Evolutionary conservation across 2,888 invertebrate species (phyloP), one percentile per base, ranked within the genome.

Genomic region (Torymus aiolomorphi): DNA sequence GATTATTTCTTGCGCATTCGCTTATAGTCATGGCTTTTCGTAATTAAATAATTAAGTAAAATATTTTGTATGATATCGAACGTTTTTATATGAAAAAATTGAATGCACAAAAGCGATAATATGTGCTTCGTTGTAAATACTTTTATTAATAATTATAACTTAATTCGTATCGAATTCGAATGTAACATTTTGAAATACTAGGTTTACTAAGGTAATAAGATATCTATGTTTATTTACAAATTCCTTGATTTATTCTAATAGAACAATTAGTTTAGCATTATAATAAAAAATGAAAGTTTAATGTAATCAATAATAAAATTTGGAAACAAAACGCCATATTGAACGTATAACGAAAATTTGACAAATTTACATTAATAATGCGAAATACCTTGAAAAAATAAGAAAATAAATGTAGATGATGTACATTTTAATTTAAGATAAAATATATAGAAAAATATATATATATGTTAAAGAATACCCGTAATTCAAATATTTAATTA

Each of bases 111-210:
- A 57, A 5, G 31, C 31, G 54, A 54, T 51, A 71, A 54, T 51
- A 57, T 12, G 51, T 56, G 16, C 54, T 75, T 65, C 13, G 67
- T 56, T 77, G 77, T 80, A 77, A 70, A 80, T 77, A 80, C 51
- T 59, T 61, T 20, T 8, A 80, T 31, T 76, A n/a, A 59, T 62
- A 62, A 56, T 62, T n/a, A n/a, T n/a, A n/a, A n/a, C n/a, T n/a
- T 11, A 18, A 18, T 65, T 59, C 8, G 31, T 24, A 20, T 59
- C 51, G 24, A 10, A 8, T 52, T 52, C 18, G 24, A 24, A 61
- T 24, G 18, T n/a, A 18, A n/a, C 31, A 31, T 2, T 24, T 3
- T 69, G 0, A 42, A 24, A 20, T 31, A 4, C n/a, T 59, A 57
- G 42, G 14, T 59, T 49, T 59, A 57, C 4, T 20, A 3, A 49